Evolutionary conservation across 1,140 invertebrate genomes (phyloP).

Genomic region (Tetraneura akinire): DNA sequence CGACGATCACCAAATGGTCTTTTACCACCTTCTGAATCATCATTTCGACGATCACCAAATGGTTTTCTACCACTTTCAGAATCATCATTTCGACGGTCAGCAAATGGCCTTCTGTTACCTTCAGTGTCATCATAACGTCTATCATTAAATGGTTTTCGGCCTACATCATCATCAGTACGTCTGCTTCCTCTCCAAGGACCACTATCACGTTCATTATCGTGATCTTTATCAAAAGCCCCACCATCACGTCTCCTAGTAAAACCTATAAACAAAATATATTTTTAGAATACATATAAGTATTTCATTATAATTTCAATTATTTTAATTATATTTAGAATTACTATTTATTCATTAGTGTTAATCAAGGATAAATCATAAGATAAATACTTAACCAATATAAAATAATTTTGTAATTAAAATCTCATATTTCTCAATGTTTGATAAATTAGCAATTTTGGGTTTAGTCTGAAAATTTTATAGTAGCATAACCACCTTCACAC

Average conservation of each 20-base stretch:
- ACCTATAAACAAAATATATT: too few relatives aligned
- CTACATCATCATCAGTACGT: constrained; percentile 29
- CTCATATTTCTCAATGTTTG: too few relatives aligned
- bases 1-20: constrained; percentile 40
- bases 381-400: too few relatives aligned
- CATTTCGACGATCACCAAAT: constrained; percentile 7
- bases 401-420: too few relatives aligned
- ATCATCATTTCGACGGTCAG: constrained; percentile 15
- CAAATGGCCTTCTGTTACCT: constrained; percentile 13
- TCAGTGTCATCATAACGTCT: constrained; percentile 28
- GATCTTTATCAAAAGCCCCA: constrained; percentile 49
- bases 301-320: too few relatives aligned
- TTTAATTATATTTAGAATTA: too few relatives aligned
- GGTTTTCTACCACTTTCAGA: constrained; percentile 20
- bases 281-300: too few relatives aligned
- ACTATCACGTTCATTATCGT: constrained; percentile 36
- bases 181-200: constrained; percentile 33
- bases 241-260: constrained; percentile 33
- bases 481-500: too few relatives aligned
- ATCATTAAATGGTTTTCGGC: constrained; percentile 28
- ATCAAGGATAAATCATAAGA: too few relatives aligned
- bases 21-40: constrained; percentile 17
- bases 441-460: too few relatives aligned
- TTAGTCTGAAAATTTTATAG: too few relatives aligned
- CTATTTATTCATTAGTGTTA: too few relatives aligned